Evolutionary conservation across 2,113 vertebrate genomes (phyloP), one percentile per base, ranked within the genome.

Genomic region (Ranitomeya imitator): DNA sequence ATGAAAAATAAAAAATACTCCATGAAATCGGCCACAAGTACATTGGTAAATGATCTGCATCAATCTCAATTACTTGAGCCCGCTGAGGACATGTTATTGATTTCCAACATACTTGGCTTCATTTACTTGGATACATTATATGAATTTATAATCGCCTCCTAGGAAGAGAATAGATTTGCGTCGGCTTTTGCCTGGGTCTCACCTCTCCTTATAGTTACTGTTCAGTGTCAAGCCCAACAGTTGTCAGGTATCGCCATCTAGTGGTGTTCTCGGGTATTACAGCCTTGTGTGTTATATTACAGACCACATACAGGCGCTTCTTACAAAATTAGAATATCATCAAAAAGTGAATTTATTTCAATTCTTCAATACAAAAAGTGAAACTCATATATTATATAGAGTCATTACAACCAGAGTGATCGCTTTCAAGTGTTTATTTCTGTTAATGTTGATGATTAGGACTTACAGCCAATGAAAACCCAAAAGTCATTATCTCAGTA

Each of bases 1-100:
- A 82, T 73, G 37, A 59, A 61, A 73, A 81, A 82, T 82, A 74
- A 74, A 79, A 86, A 81, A 63, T 45, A 77, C 37, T 55, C 67
- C 67, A 79, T 79, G 71, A 73, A 51, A 81, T 82, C 60, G 37
- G 54, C 86, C 73, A 73, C 76, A 83, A 76, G 83, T 83, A 83
- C 57, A 63, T 76, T 55, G 74, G 26, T 18, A 69, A 80, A 87
- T 87, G 55, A 87, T 87, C 78, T 69, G 60, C 76, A 87, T 87
- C 86, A 87, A 88, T 88, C 86, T 74, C 79, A 88, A 88, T 88
- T 88, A 88, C 60, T 52, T 18, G 63, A 57, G 79, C 21, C 59
- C 45, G 77, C 63, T 21, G 37, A 14, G 26, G 79, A 23, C 86
- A 83, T n/a, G 57, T 73, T 61, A 88, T 88, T 61, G 79, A 88